Base-by-base conservation (phyloP, 2,797 vertebrate genomes). In the Anas bahamensis region DNA sequence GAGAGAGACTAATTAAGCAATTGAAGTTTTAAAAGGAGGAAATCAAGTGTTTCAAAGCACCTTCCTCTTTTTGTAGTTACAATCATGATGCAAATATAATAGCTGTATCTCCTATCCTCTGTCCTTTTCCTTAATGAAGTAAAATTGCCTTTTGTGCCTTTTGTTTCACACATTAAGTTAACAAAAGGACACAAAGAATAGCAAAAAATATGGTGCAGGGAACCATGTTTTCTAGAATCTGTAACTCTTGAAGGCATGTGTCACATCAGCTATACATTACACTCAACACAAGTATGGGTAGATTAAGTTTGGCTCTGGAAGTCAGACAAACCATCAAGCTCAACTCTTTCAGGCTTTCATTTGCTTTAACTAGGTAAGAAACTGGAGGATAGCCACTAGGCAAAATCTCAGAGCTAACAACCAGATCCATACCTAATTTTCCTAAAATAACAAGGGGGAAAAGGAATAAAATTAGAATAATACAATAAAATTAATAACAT, bases 281-380 rank as follows among this genome's bases (percentile, higher is more conserved):
- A 3, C 5, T 41, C 3, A 4, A 21, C 5, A 35, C 19, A 76
- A 26, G 12, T 23, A 23, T 9, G 14, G 0, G 41, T n/a, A 56
- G 35, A 10, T 42, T 35, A 44, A 35, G 8, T 24, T 63, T 63
- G 21, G 68, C 18, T 64, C 16, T 17, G 26, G 11, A 66, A 53
- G 17, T 18, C 23, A 85, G 23, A 50, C 3, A 68, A 92, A 17
- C 1, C 44, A 73, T 10, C 13, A 15, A 2, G n/a, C 2, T n/a
- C 21, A 18, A 41, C 19, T 76, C 35, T 57, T 60, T 33, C 64
- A 88, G 70, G 33, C 5, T 69, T 70, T 33, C 41, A 14, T 16
- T 19, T 1, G 4, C n/a, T 75, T 88, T 73, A 86, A 35, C 14
- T 69, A 24, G 5, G 7, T 4, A 41, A 53, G 59, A 91, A 85